Evolutionary conservation across 1,140 invertebrate species (phyloP), one percentile per base, ranked within the genome.

Genomic region (Thaumetopoea pityocampa): DNA sequence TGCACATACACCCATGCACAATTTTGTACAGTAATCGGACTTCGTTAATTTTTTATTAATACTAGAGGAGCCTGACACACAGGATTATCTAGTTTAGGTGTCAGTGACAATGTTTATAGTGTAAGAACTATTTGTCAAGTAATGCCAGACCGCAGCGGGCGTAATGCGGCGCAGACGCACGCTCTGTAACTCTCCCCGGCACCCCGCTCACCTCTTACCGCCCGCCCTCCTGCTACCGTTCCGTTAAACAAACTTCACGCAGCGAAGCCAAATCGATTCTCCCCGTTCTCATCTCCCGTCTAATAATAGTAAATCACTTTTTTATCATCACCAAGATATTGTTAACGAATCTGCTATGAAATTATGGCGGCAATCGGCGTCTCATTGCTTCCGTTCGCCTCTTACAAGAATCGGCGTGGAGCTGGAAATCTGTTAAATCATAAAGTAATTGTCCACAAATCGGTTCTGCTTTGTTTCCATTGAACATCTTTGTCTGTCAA

Each of bases 221-320:
- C 42, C 16, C 48, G n/a, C 35, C 41, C 17, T 28, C 52, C 42
- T 48, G 64, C 63, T 57, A 62, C 46, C 62, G 69, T 72, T 73
- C 61, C 65, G 61, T 65, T 82, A 78, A 80, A 74, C 78, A 82
- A 82, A 82, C 67, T 74, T 77, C 73, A 80, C 69, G 73, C 67
- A 65, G 56, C 50, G 63, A 66, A 50, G 51, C 56, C 43, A 70
- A 83, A 83, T 80, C 70, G 65, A 83, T 80, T 79, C 55, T 54
- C 42, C 34, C 48, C 64, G 59, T 74, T 71, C 70, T 67, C 62
- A 77, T 72, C 73, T 71, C 60, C 52, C 53, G 45, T 37, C 57
- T 63, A 62, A 70, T 78, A 81, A 77, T 68, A 67, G 57, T 47
- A 67, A 69, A 70, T 66, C 61, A 68, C 54, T 77, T 74, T 64